Conservation (phyloP, 2,888 invertebrate species). For the Apamea sordens region DNA sequence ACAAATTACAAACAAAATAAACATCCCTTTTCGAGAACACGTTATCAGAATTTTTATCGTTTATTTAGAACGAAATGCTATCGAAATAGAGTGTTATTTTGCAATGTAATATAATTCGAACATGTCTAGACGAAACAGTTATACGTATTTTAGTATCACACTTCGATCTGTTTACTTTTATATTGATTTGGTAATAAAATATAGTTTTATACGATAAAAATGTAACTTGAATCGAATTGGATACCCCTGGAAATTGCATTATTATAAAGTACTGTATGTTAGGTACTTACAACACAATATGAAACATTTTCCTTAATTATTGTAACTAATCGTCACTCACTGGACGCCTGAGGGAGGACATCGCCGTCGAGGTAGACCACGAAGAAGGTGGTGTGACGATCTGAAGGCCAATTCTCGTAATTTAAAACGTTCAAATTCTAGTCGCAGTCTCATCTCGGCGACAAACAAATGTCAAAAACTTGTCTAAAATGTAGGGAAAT, state of each 20-base stretch:
- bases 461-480: too few relatives aligned
- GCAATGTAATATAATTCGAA: conserved; percentile 44
- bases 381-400: background rate
- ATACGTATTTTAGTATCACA: conserved; percentile 59
- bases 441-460: too few relatives aligned
- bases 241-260: background rate
- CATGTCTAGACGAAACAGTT: conserved; percentile 54
- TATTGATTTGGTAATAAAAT: conserved; percentile 39
- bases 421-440: too few relatives aligned
- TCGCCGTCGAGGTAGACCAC: background rate
- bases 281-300: background rate
- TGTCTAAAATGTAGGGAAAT: too few relatives aligned
- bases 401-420: too few relatives aligned
- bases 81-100: conserved; percentile 36
- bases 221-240: background rate
- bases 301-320: background rate
- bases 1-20: background rate
- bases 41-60: conserved; percentile 20
- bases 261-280: background rate
- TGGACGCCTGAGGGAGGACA: background rate
- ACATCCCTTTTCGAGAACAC: background rate
- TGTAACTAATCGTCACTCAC: background rate
- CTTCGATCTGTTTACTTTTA: conserved; percentile 24
- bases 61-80: conserved; percentile 16
- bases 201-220: conserved; percentile 1